Percentiles rank a stretch among this genome's conserved stretches.
Evolutionary conservation across 2,113 vertebrate genomes (phyloP).

Genomic region (Galbula dea): DNA sequence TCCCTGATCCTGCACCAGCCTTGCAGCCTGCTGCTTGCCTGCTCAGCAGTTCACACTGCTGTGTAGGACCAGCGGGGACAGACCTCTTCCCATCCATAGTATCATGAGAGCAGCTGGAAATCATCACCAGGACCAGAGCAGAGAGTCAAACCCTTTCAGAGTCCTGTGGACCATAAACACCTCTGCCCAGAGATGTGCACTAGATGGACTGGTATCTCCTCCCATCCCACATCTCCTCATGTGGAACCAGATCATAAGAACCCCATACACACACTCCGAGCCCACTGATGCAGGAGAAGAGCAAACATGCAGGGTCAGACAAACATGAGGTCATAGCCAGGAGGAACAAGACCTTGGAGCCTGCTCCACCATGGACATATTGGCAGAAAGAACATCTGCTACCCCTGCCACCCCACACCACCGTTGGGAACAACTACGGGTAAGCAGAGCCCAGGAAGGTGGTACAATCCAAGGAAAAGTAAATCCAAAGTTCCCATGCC

Average conservation of each 20-base stretch:
- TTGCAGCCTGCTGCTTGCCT: neutral
- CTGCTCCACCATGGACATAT: neutral
- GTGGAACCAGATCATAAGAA: neutral
- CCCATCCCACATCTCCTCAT: neutral
- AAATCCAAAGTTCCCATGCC: neutral
- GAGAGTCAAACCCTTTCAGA: neutral
- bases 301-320: too few species aligned
- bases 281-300: neutral
- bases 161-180: neutral
- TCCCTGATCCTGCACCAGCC: neutral
- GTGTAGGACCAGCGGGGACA: accelerated
- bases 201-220: neutral
- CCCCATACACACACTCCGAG: neutral
- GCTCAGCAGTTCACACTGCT: neutral
- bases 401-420: neutral
- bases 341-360: too few species aligned
- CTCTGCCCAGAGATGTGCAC: neutral
- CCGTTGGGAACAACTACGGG: neutral
- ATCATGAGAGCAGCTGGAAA: neutral
- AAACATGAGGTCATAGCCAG: neutral
- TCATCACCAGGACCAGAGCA: neutral
- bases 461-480: neutral
- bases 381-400: neutral
- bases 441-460: neutral
- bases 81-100: neutral